Base-by-base conservation (phyloP, 2,113 vertebrate species). In the Epinephelus moara region DNA sequence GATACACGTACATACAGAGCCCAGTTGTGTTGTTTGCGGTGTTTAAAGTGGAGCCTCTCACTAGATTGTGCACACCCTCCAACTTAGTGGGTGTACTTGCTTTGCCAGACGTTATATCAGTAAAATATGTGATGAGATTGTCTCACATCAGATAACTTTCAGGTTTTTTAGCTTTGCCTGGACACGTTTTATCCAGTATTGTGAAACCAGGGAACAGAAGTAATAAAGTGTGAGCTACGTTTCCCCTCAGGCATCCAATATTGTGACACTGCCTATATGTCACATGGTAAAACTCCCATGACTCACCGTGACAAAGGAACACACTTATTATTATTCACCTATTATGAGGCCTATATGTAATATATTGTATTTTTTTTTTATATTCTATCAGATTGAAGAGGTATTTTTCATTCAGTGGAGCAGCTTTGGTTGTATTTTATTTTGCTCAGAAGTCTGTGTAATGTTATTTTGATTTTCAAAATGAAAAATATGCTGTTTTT, bases 131-230 rank as follows among this genome's bases (percentile, higher is more conserved):
- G 40, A 33, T 64, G n/a, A 70, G 6, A 19, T 55, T 7, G 3
- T 21, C 45, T 49, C n/a, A 14, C 17, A 17, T 69, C 8, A 62
- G 23, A 63, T 25, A 18, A 23, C 2, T 61, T 4, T 33, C 1
- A 21, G 0, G 18, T 47, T 47, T 40, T 53, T 6, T 21, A 19
- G 3, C 60, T 21, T 0, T 72, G 19, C 11, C 17, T 11, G 4
- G 27, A 57, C 40, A 69, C 5, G 19, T 85, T 23, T 33, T 56
- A 21, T 71, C 15, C 13, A 0, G 4, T 59, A 42, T 79, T 88
- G 70, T 47, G 66, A 78, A 71, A 77, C 7, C 18, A 69, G 9
- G 59, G 10, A 71, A 25, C 27, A 67, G 45, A 82, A 55, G 61
- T 63, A 62, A 75, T 63, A 19, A 70, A 6, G 10, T 8, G 6